Conservation (phyloP, 2,888 invertebrate genomes). For the Clusia tigrina region DNA sequence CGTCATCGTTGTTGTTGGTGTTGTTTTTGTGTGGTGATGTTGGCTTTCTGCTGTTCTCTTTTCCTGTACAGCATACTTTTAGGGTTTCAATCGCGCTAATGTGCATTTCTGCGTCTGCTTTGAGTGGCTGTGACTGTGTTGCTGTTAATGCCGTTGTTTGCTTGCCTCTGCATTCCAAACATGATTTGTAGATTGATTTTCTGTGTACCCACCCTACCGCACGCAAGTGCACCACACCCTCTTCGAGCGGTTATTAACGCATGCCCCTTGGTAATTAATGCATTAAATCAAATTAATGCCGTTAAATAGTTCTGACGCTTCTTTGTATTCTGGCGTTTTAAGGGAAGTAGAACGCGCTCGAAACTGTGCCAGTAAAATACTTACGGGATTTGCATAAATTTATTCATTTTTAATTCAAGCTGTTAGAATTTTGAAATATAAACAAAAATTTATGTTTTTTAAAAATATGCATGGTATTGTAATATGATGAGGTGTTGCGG, state of each 20-base stretch:
- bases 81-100: constrained; percentile 44
- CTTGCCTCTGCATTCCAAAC: constrained; percentile 32
- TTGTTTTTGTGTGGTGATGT: no score
- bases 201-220: neutral
- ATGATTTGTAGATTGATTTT: constrained; percentile 36
- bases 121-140: constrained; percentile 24
- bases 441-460: no score
- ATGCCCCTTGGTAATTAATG: constrained; percentile 56
- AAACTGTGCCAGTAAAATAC: neutral
- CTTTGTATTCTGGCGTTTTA: constrained; percentile 13
- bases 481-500: no score
- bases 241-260: constrained; percentile 19
- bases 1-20: no score
- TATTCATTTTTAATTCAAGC: constrained; percentile 7
- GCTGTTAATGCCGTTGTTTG: constrained; percentile 38
- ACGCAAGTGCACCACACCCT: neutral
- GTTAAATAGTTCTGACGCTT: constrained; percentile 54
- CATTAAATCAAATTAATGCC: constrained; percentile 63
- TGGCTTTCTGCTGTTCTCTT: constrained; percentile 17
- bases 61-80: constrained; percentile 49
- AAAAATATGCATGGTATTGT: no score
- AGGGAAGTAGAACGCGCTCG: neutral
- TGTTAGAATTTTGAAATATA: no score
- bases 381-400: constrained; percentile 19
- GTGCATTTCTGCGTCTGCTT: constrained; percentile 22